Base-by-base conservation (phyloP, 2,888 invertebrate genomes). In the Taphrorychus bicolor region DNA sequence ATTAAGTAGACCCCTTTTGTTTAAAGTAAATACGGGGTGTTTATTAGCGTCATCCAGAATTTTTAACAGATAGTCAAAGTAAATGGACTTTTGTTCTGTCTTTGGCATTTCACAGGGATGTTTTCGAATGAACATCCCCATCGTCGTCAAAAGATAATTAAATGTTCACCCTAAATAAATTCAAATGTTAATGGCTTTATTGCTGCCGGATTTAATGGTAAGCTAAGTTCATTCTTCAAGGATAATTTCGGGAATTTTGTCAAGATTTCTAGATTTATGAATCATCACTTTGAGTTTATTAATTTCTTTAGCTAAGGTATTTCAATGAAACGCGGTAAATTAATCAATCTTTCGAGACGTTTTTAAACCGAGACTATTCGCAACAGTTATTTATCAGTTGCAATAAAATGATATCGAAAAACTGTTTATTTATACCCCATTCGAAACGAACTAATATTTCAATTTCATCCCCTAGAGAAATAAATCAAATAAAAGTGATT, bases 401-500 rank as follows among this genome's bases (percentile, higher is more conserved):
- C n/a, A n/a, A n/a, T n/a, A n/a, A n/a, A 32, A 32, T 32, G 32
- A 7, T 24, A 24, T 24, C 11, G 11, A 32, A 23, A 32, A 32
- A 32, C 32, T 1, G 7, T 32, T 32, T 32, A 32, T 32, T 32
- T 9, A 32, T 9, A 32, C 1, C 3, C 32, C 32, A 32, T 32
- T 32, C 32, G 11, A 32, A 32, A 11, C 32, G 3, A 32, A 32
- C 32, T 32, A 32, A 32, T 32, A 32, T 32, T 45, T 45, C 45
- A 45, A 45, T 45, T 32, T 45, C 45, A 45, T 17, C 45, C 14
- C 45, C 32, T 32, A 45, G 14, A 45, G 2, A 3, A 45, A 11
- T 59, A 51, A 51, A 51, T 51, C 51, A 21, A 51, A 51, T 51
- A 51, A 22, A 48, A 45, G 17, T 18, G 48, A 18, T 32, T 21